Evolutionary conservation across 2,888 invertebrate genomes (phyloP).

Genomic region (Nycteola revayana): DNA sequence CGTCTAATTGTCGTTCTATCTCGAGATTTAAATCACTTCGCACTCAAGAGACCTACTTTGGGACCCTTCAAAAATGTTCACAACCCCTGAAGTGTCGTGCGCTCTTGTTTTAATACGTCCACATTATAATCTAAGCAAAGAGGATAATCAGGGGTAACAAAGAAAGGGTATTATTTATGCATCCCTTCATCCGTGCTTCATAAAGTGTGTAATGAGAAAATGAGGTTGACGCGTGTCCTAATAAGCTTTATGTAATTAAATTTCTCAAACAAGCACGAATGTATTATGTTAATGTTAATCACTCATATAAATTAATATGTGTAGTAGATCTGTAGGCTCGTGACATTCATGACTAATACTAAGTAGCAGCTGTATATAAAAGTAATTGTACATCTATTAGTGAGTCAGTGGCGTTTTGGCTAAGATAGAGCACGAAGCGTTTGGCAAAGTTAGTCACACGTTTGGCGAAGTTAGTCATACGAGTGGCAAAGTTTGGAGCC

Average conservation of each 20-base stretch:
- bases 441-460: constrained; percentile 7
- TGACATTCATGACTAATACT: constrained; percentile 2
- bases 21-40: not conserved
- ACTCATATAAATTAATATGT: no score
- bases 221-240: constrained; percentile 32
- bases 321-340: constrained; percentile 7
- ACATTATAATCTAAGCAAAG: constrained; percentile 14
- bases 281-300: constrained; percentile 35
- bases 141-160: constrained; percentile 27
- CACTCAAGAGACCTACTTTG: not conserved
- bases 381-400: constrained; percentile 21
- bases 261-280: constrained; percentile 32
- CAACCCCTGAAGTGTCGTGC: not conserved
- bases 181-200: constrained; percentile 22
- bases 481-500: no score
- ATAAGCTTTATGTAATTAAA: constrained; percentile 34
- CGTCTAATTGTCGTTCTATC: not conserved
- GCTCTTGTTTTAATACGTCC: not conserved
- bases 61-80: not conserved
- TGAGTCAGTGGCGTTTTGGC: not conserved
- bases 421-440: constrained; percentile 14
- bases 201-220: constrained; percentile 29
- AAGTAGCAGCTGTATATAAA: constrained; percentile 11
- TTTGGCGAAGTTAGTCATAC: not conserved
- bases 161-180: constrained; percentile 34